Base-by-base conservation (phyloP, 2,797 vertebrate species). In the Acrossocheilus wenchowensis region DNA sequence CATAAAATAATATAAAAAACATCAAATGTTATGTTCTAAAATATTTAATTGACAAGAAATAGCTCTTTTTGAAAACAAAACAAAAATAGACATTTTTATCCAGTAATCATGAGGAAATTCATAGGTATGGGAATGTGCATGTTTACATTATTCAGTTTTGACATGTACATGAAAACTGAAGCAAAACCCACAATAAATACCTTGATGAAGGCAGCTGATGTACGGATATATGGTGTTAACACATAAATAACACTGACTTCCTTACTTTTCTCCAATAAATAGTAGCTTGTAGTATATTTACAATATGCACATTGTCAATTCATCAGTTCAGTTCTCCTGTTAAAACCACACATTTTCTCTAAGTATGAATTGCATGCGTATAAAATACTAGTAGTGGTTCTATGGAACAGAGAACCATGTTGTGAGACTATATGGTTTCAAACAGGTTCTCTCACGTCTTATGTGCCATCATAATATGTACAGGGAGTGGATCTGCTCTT, bases 211-310 rank as follows among this genome's bases (percentile, higher is more conserved):
- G 88, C 91, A 93, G 92, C 88, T 93, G 92, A 91, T 92, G 91
- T 89, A 90, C 87, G 90, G 86, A 92, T 95, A 94, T 92, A 92
- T 92, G 89, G 88, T 90, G 93, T 92, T 77, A 93, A 94, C 93
- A 92, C 92, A 95, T 95, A 96, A 96, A 96, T 96, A 96, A 91
- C 94, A 92, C 91, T 87, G 85, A 87, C 86, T 92, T 95, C 89
- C 94, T 94, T 94, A 89, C 91, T 95, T 94, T 94, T 95, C 95
- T 96, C 96, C 94, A 98, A 99, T 99, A 99, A 99, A 99, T 99
- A 98, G 95, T 92, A 92, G 89, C 91, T 73, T 95, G 95, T 94
- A 95, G 94, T 95, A 92, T 97, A 97, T 97, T 95, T 97, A 97
- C 97, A 98, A 94, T 96, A 97, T 97, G 94, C 95, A 97, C 96